Evolutionary conservation across 2,113 vertebrate genomes (phyloP).

Genomic region (Alectura lathami): DNA sequence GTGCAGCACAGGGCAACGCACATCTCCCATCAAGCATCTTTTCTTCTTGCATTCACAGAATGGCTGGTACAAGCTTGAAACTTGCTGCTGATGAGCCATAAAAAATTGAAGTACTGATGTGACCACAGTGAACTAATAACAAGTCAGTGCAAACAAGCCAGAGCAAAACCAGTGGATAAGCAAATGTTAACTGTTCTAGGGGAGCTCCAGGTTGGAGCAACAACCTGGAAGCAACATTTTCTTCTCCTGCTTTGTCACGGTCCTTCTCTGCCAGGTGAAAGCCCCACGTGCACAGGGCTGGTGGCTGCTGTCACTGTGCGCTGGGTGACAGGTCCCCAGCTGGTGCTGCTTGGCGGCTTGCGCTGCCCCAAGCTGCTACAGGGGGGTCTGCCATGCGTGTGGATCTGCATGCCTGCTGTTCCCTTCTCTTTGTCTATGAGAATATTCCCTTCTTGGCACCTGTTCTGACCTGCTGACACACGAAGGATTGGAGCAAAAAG

Average conservation of each 20-base stretch:
- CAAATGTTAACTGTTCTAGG: not conserved
- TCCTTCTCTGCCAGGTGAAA: not conserved
- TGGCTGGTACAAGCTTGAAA: not conserved
- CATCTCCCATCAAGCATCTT: not conserved
- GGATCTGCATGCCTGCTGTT: not conserved
- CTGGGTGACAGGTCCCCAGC: not conserved
- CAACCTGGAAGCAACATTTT: too few species aligned
- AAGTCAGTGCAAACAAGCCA: not conserved
- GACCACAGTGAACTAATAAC: not conserved
- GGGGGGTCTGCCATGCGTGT: not conserved
- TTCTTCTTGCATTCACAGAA: not conserved
- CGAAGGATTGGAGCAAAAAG: slow-evolving; percentile 76
- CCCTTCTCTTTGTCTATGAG: not conserved
- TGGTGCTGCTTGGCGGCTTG: not conserved
- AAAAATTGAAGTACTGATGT: not conserved
- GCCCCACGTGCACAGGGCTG: not conserved
- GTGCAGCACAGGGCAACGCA: not conserved
- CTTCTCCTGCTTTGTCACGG: not conserved
- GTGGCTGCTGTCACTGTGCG: not conserved
- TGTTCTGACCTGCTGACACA: slow-evolving; percentile 77
- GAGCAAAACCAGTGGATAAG: not conserved
- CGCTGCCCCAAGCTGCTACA: not conserved
- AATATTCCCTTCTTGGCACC: not conserved
- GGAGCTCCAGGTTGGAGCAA: not conserved
- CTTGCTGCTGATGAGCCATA: not conserved